Base-by-base conservation (phyloP, 2,113 vertebrate species). In the Grantiella picta region DNA sequence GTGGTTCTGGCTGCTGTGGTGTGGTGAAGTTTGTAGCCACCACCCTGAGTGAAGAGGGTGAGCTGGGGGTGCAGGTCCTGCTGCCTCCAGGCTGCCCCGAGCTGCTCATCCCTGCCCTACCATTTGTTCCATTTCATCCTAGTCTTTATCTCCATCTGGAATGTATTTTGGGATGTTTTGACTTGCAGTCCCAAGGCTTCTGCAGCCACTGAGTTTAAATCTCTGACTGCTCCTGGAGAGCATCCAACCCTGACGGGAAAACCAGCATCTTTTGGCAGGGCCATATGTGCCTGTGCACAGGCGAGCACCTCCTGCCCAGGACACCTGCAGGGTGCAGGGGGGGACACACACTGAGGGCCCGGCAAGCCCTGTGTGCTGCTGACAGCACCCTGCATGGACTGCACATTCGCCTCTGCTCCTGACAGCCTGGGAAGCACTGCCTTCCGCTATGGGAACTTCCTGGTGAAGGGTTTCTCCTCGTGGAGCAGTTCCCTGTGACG, bases 211-310 rank as follows among this genome's bases (percentile, higher is more conserved):
- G 42, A 31, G 42, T 79, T 90, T 45, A 33, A 59, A 82, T 60
- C 77, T 80, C 47, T 66, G 72, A 49, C 49, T 9, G 31, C 44
- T 89, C 42, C 81, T 94, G 94, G 96, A 93, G 10, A 77, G 59
- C 40, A 36, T 92, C 94, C 94, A 84, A 4, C 20, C 15, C 52
- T 13, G 72, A 72, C 25, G 33, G 92, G 89, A 91, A 95, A 85
- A 79, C 44, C 75, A 57, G 6, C 5, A 4, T 63, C 73, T 59
- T 72, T 60, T 4, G 3, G 80, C 69, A 3, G 8, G 73, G 20
- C 72, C 4, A 14, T 3, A 9, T 54, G 27, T 23, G 71, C 52
- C 53, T 0, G 2, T 7, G 33, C 0, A 0, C 4, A 16, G 4
- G 5, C 0, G 6, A 54, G 45, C 36, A 12, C 45, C 38, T 49